Percentiles rank a stretch among this genome's conserved stretches.
Conservation (phyloP, 2,888 invertebrate genomes). For the Seladonia tumulorum region DNA sequence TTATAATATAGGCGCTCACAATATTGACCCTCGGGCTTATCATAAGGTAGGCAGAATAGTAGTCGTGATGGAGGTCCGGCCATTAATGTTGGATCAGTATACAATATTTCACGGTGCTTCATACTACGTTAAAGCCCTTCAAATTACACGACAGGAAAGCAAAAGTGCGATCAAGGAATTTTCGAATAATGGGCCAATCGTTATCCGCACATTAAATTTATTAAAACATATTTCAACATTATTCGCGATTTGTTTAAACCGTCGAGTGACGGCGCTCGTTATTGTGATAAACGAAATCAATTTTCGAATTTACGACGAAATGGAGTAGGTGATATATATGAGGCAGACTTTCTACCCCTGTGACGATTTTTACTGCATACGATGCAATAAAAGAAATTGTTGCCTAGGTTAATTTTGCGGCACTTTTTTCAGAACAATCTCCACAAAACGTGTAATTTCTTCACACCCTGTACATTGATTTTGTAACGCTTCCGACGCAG, state of each 20-base stretch:
- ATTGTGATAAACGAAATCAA: neutral
- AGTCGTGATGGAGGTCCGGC: neutral
- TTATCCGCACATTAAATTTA: neutral
- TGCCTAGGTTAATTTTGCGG: too few species aligned
- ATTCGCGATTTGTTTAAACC: neutral
- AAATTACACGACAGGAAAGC: neutral
- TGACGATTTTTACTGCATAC: too few species aligned
- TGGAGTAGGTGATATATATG: neutral
- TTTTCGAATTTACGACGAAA: neutral
- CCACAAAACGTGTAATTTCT: too few species aligned
- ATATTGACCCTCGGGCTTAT: conserved; percentile 11
- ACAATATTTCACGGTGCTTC: conserved; percentile 6
- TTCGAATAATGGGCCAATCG: neutral
- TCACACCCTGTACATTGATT: neutral
- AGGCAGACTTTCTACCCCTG: neutral
- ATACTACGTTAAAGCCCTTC: neutral
- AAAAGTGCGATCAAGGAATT: neutral
- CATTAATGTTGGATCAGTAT: conserved; percentile 12
- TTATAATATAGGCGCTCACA: conserved; percentile 6
- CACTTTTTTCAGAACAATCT: too few species aligned
- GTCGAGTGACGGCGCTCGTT: neutral
- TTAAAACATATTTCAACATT: neutral
- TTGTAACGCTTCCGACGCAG: neutral
- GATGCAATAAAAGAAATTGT: too few species aligned
- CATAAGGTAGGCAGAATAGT: conserved; percentile 7